Base-by-base conservation (phyloP, 1,140 invertebrate species). In the Campoletis sonorensis region DNA sequence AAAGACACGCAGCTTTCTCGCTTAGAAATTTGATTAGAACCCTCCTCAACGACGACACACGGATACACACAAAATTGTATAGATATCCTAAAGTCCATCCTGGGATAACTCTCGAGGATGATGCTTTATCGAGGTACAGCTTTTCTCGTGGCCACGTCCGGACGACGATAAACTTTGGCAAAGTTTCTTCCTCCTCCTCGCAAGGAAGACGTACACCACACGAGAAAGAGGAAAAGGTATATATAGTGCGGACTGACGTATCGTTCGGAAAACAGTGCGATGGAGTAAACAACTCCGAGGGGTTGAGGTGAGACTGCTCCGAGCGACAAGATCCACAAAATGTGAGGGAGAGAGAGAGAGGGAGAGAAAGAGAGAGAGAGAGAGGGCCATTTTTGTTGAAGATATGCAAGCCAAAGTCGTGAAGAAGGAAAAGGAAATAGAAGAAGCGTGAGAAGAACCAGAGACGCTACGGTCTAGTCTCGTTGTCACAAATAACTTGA, bases 241-340 rank as follows among this genome's bases (percentile, higher is more conserved):
- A 79, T 76, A 75, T 45, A 45, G 7, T 45, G 78, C 81, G 86
- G 85, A 90, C 89, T 90, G 89, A 90, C 88, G 88, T 90, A 90
- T 89, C 85, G 86, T 85, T 82, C 81, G 78, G 83, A 85, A 88
- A 86, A 89, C 88, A 89, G 86, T 84, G 49, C 79, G 82, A 79
- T 81, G 76, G 80, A 85, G 88, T 90, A 90, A 90, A 90, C 88
- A 90, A 89, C 78, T 86, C 81, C 85, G 87, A 86, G 81, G 84
- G 76, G 58, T 64, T 78, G 21, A 61, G 58, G 33, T 37, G 64
- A 11, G 13, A 45, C 49, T 67, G 26, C 8, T 3, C 40, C 40
- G 40, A 45, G 40, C 40, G 40, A 45, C 40, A 45, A 45, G 40
- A 45, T 11, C 7, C 7, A 13, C 40, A 13, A 13, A 45, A 45